These are phyloP conservation scores for Adoxophyes honmai DNA, from an alignment of 1,140 invertebrate species.

Conservation along the genomic window DNA sequence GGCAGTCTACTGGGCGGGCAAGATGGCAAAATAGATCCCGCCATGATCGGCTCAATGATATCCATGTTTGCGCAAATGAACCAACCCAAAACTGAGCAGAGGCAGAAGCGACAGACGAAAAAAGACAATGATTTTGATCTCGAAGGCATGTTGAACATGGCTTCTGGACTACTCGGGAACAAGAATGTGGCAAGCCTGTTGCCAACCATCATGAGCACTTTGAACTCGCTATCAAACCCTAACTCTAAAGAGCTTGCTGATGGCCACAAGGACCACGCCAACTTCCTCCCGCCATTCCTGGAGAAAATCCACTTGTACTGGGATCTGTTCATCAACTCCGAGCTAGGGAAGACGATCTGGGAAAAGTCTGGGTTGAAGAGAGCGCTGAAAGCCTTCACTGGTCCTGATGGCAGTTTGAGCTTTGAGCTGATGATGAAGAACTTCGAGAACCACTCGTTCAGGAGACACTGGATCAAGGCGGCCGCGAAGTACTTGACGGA, in stretches of 20 bases:
- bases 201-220: constrained; percentile 80
- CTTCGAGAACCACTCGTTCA: constrained; percentile 86
- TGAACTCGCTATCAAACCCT: constrained; percentile 75
- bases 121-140: constrained; percentile 63
- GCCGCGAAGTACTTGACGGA: constrained; percentile 86
- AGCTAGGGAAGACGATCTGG: constrained; percentile 84
- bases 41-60: constrained; percentile 76
- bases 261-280: constrained; percentile 84
- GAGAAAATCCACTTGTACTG: constrained; percentile 86
- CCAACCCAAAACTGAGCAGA: constrained; percentile 29
- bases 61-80: constrained; percentile 67
- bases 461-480: constrained; percentile 86
- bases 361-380: constrained; percentile 83
- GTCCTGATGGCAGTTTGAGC: constrained; percentile 82
- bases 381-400: constrained; percentile 78
- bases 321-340: constrained; percentile 88
- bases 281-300: constrained; percentile 84
- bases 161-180: constrained; percentile 79
- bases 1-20: constrained; percentile 74
- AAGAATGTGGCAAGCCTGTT: constrained; percentile 80
- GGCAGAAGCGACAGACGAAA: constrained; percentile 33
- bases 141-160: constrained; percentile 79
- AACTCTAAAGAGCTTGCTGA: constrained; percentile 77
- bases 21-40: constrained; percentile 76
- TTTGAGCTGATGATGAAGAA: constrained; percentile 85